Conservation (phyloP, 2,888 invertebrate species). For the Halocaridina rubra region DNA sequence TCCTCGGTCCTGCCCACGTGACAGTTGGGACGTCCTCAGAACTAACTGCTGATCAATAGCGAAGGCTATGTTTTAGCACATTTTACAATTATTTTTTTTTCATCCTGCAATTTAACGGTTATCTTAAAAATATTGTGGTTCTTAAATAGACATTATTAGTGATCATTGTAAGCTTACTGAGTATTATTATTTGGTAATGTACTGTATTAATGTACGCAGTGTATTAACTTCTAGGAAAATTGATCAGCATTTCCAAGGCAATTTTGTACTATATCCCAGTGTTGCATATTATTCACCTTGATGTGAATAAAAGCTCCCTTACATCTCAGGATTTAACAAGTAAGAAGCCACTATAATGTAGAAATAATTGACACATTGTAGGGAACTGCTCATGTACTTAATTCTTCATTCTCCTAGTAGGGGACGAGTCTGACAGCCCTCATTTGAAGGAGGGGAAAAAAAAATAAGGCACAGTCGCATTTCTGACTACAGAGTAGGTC, state of each 20-base stretch:
- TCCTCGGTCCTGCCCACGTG: constrained; percentile 38
- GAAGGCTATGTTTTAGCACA: constrained; percentile 57
- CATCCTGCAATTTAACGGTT: constrained; percentile 55
- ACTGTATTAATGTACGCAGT: constrained; percentile 58
- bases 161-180: constrained; percentile 58
- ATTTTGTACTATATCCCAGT: constrained; percentile 60
- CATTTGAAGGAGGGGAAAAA: constrained; percentile 47
- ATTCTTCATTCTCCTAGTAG: constrained; percentile 38
- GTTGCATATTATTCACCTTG: constrained; percentile 55
- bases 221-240: constrained; percentile 53
- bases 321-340: constrained; percentile 60
- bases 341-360: constrained; percentile 60
- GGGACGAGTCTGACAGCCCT: constrained; percentile 47
- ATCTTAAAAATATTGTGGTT: constrained; percentile 56
- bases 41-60: constrained; percentile 58
- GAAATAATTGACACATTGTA: constrained; percentile 54
- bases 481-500: constrained; percentile 23
- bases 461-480: constrained; percentile 2
- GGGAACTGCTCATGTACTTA: constrained; percentile 61
- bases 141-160: constrained; percentile 57
- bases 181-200: constrained; percentile 52
- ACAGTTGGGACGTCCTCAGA: constrained; percentile 35
- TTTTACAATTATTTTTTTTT: constrained; percentile 57
- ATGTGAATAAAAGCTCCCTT: constrained; percentile 59
- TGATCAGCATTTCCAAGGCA: constrained; percentile 59